Percentiles rank a stretch among this genome's conserved stretches.
Conservation (phyloP, 2,113 vertebrate species). For the Laticauda colubrina region DNA sequence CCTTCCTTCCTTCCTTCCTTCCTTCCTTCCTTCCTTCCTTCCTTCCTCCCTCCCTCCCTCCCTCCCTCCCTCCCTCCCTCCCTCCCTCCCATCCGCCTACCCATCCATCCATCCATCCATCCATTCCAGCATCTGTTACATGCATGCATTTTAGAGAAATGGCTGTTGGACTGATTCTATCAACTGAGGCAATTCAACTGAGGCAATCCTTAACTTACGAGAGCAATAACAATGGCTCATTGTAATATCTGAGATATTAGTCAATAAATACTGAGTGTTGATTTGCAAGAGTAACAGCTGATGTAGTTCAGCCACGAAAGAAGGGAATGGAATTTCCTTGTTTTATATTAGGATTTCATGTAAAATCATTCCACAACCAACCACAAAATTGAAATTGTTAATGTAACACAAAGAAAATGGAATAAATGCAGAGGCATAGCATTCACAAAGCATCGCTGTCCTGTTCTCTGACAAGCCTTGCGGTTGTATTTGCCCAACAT, state of each 20-base stretch:
- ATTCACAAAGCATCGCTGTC: not conserved
- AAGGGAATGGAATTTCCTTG: not conserved
- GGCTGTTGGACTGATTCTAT: not conserved
- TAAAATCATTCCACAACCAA: not conserved
- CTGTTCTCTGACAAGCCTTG: not conserved
- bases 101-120: too few relatives aligned
- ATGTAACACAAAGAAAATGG: not conserved
- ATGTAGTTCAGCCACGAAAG: not conserved
- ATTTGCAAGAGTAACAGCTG: not conserved
- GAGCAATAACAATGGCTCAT: not conserved
- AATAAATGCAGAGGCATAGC: not conserved
- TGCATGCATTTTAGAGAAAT: not conserved
- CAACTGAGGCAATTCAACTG: not conserved
- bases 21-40: too few relatives aligned
- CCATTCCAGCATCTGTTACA: not conserved
- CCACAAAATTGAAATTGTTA: not conserved
- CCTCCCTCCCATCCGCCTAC: too few relatives aligned
- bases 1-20: too few relatives aligned
- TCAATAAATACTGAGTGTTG: not conserved
- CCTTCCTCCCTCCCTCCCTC: too few relatives aligned
- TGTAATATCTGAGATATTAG: not conserved
- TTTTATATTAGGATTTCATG: not conserved
- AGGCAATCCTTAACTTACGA: not conserved
- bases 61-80: too few relatives aligned
- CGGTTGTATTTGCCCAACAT: not conserved